These are phyloP conservation scores for Caenorhabditis afra DNA, from an alignment of 2,888 invertebrate genomes.

Conservation along the genomic window DNA sequence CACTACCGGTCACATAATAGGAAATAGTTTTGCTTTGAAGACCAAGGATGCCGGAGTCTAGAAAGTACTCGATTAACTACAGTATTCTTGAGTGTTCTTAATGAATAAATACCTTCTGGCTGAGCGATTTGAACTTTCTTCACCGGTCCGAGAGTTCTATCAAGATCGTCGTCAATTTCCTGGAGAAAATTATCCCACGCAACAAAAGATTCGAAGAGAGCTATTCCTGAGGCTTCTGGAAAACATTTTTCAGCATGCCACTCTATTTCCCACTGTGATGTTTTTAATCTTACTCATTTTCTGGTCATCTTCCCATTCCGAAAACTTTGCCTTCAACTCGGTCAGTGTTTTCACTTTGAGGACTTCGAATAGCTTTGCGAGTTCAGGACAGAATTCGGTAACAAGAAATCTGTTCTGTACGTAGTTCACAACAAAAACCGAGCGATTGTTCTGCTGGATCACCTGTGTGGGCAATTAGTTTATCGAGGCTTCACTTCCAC, in stretches of 20 bases:
- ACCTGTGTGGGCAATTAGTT: constrained; percentile 41
- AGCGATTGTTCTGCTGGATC: constrained; percentile 54
- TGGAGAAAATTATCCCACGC: constrained; percentile 57
- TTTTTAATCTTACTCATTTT: constrained; percentile 51
- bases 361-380: constrained; percentile 61
- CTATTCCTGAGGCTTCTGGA: constrained; percentile 54
- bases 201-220: constrained; percentile 38
- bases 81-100: background rate
- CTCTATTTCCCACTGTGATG: no score
- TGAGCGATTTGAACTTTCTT: constrained; percentile 18
- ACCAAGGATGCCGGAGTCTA: constrained; percentile 57
- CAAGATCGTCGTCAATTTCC: constrained; percentile 58
- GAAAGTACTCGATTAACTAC: no score
- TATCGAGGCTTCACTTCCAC: no score
- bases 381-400: constrained; percentile 66
- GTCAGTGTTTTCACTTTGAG: constrained; percentile 57
- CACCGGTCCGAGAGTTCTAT: constrained; percentile 53
- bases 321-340: constrained; percentile 51
- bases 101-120: constrained; percentile 22
- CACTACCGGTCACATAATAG: constrained; percentile 63
- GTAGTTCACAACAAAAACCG: constrained; percentile 69
- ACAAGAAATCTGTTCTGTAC: constrained; percentile 67
- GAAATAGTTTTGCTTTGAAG: constrained; percentile 67
- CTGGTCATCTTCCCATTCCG: constrained; percentile 56
- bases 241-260: no score